Base-by-base conservation (phyloP, 2,888 invertebrate genomes). In the Sinohyriopsis cumingii region DNA sequence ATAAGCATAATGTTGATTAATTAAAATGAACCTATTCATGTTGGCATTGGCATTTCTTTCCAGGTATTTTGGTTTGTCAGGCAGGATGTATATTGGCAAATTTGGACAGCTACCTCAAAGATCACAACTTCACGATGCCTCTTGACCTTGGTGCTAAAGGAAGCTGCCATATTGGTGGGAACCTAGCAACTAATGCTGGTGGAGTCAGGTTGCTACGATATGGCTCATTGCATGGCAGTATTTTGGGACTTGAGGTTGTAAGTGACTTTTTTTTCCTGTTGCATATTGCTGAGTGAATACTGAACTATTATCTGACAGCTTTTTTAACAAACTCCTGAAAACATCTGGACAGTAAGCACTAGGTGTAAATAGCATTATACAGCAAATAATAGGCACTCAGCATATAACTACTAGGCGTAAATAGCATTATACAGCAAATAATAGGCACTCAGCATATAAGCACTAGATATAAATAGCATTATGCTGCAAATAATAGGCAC, bases 101-200 rank as follows among this genome's bases (percentile, higher is more conserved):
- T 64, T 90, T 99, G 62, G 97, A 98, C 83, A 92, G 93, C 68
- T 92, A 94, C 85, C 92, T 96, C 5, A 91, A 92, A 5, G 93
- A 94, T 12, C 91, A 92, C 68, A 94, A 93, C n/a, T 92, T 96
- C 57, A 96, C 96, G 90, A 96, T 99, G 93, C 99, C 99, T 0
- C 89, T 99, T 69, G 99, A 99, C 91, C 92, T 99, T 72, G 99
- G 99, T 0, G 98, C 99, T 0, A 99, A 99, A 91, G 97, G 97
- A 53, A 94, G 95, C 71, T 98, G 98, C 86, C 95, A 97, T 67
- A 95, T 99, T 80, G 98, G 98, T 24, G 99, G 99, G 24, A 98
- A 98, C 90, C 92, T 98, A 45, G 94, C 98, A 56, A 99, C 99
- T 20, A 98, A 98, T 91, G 99, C 99, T 0, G 99, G 99, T 0